phyloP scores from a whole-genome alignment of 2,113 vertebrate genomes.

The Oceanodroma tethys region DNA sequence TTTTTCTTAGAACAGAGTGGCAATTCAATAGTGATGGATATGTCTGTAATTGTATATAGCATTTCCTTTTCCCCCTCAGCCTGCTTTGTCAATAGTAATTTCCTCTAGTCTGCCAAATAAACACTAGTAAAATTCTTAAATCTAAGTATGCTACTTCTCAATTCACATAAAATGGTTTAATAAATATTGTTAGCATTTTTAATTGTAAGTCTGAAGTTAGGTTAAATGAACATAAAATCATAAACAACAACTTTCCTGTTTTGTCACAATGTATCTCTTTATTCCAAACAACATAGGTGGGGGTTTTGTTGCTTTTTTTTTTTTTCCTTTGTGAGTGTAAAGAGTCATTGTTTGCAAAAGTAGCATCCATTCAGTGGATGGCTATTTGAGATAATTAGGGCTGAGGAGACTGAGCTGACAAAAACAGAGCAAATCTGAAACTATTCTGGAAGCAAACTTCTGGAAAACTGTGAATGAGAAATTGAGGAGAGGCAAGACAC shows the following conservation, averaged over 20 bases:
- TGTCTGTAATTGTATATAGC: neutral
- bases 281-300: neutral
- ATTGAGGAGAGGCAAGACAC: neutral
- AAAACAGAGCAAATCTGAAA: neutral
- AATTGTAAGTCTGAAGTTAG: neutral
- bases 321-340: neutral
- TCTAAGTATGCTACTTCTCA: neutral
- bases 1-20: neutral
- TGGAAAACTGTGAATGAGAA: neutral
- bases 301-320: neutral
- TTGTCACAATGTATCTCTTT: neutral
- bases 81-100: conserved; percentile 18
- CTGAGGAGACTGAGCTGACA: neutral
- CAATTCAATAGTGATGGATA: neutral
- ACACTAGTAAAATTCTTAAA: neutral
- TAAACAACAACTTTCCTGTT: neutral
- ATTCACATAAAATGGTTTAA: neutral
- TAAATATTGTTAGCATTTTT: neutral
- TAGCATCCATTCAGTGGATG: neutral
- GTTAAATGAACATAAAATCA: neutral
- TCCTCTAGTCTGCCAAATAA: conserved; percentile 7
- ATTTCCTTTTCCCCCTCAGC: neutral
- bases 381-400: neutral
- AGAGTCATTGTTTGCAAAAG: neutral
- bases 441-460: neutral